Percentiles rank a stretch among this genome's conserved stretches.
Evolutionary conservation across 1,140 invertebrate genomes (phyloP).

Genomic region (Zeugodacus cucurbitae): DNA sequence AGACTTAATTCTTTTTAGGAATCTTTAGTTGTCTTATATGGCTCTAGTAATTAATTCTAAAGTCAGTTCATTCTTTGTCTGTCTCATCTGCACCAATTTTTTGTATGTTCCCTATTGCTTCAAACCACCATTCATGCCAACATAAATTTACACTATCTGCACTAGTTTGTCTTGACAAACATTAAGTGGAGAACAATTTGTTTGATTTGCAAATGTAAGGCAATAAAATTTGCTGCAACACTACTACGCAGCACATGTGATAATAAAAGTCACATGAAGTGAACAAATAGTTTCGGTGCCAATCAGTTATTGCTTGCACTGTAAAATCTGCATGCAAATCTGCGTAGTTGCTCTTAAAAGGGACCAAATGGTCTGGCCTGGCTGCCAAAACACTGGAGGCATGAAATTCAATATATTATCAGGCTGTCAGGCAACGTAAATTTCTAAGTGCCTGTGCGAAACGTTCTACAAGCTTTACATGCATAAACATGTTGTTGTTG

Average conservation of each 20-base stretch:
- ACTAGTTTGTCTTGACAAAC: not conserved
- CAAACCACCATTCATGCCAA: not conserved
- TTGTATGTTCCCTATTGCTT: not conserved
- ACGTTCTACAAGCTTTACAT: not conserved
- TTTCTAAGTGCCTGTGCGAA: not conserved
- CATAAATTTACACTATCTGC: not conserved
- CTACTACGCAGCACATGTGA: not conserved
- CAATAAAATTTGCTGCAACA: slow-evolving; percentile 5
- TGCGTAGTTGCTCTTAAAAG: not conserved
- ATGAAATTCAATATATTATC: slow-evolving; percentile 21
- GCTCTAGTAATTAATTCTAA: too few relatives aligned
- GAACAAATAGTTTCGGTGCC: not conserved
- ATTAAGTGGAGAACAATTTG: not conserved
- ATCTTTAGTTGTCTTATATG: too few relatives aligned
- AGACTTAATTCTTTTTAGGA: too few relatives aligned
- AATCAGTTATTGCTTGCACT: not conserved
- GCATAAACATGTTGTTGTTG: not conserved
- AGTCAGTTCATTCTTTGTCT: too few relatives aligned
- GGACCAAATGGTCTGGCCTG: not conserved
- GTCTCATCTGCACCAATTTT: not conserved
- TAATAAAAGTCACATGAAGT: not conserved
- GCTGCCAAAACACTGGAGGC: not conserved
- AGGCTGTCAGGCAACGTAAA: not conserved
- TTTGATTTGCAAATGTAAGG: not conserved
- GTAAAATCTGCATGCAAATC: not conserved